Evolutionary conservation across 2,113 vertebrate species (phyloP), one percentile per base, ranked within the genome.

Genomic region (Natator depressus): DNA sequence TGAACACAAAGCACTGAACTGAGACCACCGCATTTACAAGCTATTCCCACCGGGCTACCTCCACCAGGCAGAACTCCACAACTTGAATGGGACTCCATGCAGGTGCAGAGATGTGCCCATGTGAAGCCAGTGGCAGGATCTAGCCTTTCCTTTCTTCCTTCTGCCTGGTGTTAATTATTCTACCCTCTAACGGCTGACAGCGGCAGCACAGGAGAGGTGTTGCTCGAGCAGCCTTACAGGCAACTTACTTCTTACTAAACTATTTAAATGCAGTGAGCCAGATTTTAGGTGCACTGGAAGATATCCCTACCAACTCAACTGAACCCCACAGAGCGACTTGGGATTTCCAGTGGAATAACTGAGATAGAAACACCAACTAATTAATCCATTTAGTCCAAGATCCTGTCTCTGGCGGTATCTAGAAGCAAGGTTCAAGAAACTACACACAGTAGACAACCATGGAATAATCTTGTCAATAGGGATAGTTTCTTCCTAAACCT

Each of bases 1-100:
- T 79, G 59, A 22, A 49, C 46, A 27, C 38, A 0, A 0, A 57
- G 57, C 1, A 1, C 42, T 79, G 54, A 47, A 72, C 1, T 11
- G 22, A 78, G 7, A 8, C 38, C 42, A 76, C 22, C 75, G 47
- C 12, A 25, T 47, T 78, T 27, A 46, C 11, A 13, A 78, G 24
- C 27, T 25, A 29, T 27, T 47, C 12, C 22, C 22, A 22, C 13
- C 47, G 13, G 42, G 42, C 11, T 47, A 24, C 20, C 47, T 46
- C 22, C 11, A 24, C 42, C 38, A 25, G 42, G 75, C 20, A 27
- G 72, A 76, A 10, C n/a, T 62, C 57, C 29, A 31, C 29, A 27
- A 65, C 59, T 65, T 35, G 31, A 65, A 65, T 65, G 59, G 31
- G 13, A 65, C 31, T 31, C 59, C 3, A 81, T 3, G 0, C 4